Conservation (phyloP, 2,113 vertebrate genomes). For the Mastomys coucha region DNA sequence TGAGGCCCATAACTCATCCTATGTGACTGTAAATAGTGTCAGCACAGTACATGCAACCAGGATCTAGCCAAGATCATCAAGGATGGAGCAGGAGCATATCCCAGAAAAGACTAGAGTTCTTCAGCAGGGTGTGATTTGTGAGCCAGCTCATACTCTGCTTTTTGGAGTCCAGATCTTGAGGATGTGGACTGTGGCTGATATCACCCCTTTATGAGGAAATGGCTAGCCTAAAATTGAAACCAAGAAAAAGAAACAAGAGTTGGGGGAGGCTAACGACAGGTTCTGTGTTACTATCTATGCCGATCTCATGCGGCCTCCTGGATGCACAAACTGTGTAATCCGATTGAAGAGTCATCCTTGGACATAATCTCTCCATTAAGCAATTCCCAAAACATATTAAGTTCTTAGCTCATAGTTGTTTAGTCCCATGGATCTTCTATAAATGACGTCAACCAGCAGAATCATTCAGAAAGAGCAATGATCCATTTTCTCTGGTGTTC, state of each 20-base stretch:
- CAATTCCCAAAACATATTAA: constrained; percentile 44
- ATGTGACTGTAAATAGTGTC: neutral
- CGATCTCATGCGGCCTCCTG: neutral
- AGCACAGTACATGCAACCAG: neutral
- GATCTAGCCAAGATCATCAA: neutral
- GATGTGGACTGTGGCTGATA: neutral
- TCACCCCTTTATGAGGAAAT: neutral
- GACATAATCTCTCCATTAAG: constrained; percentile 46
- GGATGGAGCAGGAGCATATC: neutral
- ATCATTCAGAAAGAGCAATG: constrained; percentile 43
- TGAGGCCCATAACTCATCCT: neutral
- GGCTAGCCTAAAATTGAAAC: neutral
- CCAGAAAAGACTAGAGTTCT: neutral
- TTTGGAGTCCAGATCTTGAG: neutral
- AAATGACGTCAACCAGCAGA: constrained; percentile 40
- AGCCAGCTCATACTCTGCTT: neutral
- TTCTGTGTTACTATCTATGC: neutral
- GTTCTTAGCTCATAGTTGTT: neutral
- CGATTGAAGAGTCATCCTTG: constrained; percentile 24
- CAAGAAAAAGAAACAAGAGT: neutral
- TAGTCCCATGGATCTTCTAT: constrained; percentile 41
- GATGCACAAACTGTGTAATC: neutral
- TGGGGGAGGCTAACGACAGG: neutral
- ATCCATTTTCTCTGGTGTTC: constrained; percentile 10
- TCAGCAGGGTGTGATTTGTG: neutral